These are phyloP conservation scores for Galemys pyrenaicus DNA, from an alignment of 2,113 vertebrate genomes.

Conservation along the genomic window DNA sequence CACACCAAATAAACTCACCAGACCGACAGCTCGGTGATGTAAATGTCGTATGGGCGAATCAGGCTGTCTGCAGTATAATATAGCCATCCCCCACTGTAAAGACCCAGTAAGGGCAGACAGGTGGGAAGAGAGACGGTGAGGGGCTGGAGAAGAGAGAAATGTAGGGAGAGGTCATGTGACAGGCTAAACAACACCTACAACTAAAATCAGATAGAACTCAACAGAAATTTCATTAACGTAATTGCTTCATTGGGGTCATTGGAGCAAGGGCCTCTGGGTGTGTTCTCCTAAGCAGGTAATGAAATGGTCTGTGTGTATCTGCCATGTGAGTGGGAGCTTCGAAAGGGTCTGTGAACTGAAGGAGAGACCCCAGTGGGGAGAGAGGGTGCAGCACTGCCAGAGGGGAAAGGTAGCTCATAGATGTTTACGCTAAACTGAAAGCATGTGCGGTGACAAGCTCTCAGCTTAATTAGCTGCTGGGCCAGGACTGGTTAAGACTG, in stretches of 20 bases:
- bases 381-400: background rate
- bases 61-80: fast-evolving
- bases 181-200: no score
- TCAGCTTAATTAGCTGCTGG: background rate
- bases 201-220: background rate
- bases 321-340: background rate
- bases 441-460: background rate
- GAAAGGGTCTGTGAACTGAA: background rate
- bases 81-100: no score
- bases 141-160: background rate
- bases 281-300: background rate
- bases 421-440: background rate
- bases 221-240: background rate
- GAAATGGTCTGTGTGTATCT: background rate
- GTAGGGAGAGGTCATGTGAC: background rate
- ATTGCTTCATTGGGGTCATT: background rate
- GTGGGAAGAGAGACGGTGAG: fast-evolving
- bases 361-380: background rate
- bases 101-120: background rate
- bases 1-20: conserved; percentile 13
- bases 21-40: background rate
- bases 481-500: background rate
- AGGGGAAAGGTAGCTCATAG: background rate
- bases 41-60: background rate
- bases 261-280: background rate